Evolutionary conservation across 2,888 invertebrate genomes (phyloP).

Genomic region (Drosophila anceps): DNA sequence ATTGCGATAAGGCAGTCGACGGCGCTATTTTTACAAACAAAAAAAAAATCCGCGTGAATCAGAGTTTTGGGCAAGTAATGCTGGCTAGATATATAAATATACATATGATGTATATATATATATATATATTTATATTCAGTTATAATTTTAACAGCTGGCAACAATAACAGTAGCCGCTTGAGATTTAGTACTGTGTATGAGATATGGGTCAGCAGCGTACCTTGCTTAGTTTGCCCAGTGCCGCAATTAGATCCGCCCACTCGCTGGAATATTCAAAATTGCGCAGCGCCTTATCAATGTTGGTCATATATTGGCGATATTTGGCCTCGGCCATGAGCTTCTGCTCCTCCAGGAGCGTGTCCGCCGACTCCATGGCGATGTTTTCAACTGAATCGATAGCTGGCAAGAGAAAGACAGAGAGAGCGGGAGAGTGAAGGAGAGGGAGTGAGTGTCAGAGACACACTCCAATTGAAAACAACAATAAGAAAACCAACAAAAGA

Average conservation of each 20-base stretch:
- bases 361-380: conserved; percentile 84
- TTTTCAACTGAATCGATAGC: conserved; percentile 26
- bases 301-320: conserved; percentile 92
- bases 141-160: neutral
- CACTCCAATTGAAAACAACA: conserved; percentile 20
- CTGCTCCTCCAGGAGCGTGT: conserved; percentile 88
- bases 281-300: conserved; percentile 94
- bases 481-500: conserved; percentile 38
- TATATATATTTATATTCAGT: neutral
- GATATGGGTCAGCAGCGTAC: conserved; percentile 85
- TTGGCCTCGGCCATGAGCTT: conserved; percentile 93
- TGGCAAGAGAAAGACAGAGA: neutral
- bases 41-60: conserved; percentile 8
- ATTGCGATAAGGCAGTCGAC: conserved; percentile 14
- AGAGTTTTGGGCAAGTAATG: conserved; percentile 1
- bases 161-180: neutral
- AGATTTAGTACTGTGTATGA: neutral
- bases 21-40: neutral
- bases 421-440: neutral
- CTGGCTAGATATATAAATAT: neutral
- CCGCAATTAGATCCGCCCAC: conserved; percentile 97
- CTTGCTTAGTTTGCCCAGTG: conserved; percentile 95
- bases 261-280: conserved; percentile 97
- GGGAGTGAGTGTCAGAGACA: too few relatives aligned
- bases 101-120: neutral